phyloP scores from a whole-genome alignment of 2,113 vertebrate species.

The Oncorhynchus kisutch region DNA sequence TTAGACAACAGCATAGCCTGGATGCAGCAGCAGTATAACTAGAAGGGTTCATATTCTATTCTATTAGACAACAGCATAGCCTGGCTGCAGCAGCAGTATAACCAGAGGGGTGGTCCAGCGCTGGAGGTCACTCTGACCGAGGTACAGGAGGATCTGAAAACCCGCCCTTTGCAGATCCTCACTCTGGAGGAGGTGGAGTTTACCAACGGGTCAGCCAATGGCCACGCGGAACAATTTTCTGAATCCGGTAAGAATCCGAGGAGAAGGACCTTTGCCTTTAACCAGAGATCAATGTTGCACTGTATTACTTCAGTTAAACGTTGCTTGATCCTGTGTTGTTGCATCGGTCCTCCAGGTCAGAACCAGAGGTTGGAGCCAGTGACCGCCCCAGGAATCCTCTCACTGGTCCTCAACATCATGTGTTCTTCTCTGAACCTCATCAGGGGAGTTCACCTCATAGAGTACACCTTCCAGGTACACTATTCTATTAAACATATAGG shows the following conservation, averaged over 20 bases:
- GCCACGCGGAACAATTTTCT: conserved; percentile 63
- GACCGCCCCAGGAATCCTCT: conserved; percentile 85
- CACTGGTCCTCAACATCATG: conserved; percentile 93
- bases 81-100: too few species aligned
- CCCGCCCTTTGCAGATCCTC: conserved; percentile 78
- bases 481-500: too few species aligned
- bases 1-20: too few species aligned
- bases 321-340: neutral
- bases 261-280: too few species aligned
- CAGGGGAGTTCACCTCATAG: conserved; percentile 89
- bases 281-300: too few species aligned
- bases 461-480: conserved; percentile 84
- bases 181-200: conserved; percentile 78
- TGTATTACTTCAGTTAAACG: neutral
- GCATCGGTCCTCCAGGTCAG: conserved; percentile 63
- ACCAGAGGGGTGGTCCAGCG: conserved; percentile 38
- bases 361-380: conserved; percentile 84
- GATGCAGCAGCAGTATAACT: too few species aligned
- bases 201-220: conserved; percentile 77
- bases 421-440: conserved; percentile 92
- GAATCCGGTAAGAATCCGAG: conserved; percentile 74
- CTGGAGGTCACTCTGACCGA: conserved; percentile 74
- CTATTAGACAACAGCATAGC: too few species aligned
- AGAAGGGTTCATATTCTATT: too few species aligned
- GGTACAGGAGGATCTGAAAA: conserved; percentile 80